Evolutionary conservation across 2,113 vertebrate species (phyloP).

Genomic region (Eurystomus gularis): DNA sequence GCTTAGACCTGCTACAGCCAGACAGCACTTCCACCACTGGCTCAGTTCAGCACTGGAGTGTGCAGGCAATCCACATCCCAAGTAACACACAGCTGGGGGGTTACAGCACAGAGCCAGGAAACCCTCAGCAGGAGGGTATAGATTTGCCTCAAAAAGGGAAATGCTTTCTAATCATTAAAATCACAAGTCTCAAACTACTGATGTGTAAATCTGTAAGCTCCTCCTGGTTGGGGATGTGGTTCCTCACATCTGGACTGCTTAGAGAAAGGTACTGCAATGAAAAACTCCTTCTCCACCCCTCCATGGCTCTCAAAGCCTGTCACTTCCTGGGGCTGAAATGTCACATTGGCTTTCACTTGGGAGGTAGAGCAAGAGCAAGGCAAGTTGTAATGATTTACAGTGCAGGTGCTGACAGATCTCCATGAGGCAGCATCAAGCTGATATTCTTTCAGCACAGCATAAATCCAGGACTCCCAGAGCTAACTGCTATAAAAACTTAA

Average conservation of each 20-base stretch:
- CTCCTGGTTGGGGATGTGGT: neutral
- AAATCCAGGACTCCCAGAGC: neutral
- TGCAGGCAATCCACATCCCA: neutral
- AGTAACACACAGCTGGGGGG: neutral
- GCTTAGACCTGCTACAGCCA: neutral
- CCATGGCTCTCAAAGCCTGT: neutral
- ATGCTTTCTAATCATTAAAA: neutral
- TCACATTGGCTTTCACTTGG: neutral
- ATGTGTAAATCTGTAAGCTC: neutral
- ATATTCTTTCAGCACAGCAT: constrained; percentile 15
- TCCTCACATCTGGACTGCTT: neutral
- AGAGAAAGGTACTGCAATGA: neutral
- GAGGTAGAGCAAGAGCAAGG: neutral
- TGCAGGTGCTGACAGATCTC: constrained; percentile 27
- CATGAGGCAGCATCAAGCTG: neutral
- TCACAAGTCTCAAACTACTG: neutral
- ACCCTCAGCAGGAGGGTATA: neutral
- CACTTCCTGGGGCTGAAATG: neutral
- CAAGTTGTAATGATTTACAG: neutral
- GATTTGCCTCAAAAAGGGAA: neutral
- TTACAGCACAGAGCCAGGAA: neutral
- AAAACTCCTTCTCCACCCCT: neutral
- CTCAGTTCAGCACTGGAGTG: neutral
- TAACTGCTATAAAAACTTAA: neutral
- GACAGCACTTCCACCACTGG: neutral